Conservation (phyloP, 2,888 invertebrate genomes). For the Biston stratarius region DNA sequence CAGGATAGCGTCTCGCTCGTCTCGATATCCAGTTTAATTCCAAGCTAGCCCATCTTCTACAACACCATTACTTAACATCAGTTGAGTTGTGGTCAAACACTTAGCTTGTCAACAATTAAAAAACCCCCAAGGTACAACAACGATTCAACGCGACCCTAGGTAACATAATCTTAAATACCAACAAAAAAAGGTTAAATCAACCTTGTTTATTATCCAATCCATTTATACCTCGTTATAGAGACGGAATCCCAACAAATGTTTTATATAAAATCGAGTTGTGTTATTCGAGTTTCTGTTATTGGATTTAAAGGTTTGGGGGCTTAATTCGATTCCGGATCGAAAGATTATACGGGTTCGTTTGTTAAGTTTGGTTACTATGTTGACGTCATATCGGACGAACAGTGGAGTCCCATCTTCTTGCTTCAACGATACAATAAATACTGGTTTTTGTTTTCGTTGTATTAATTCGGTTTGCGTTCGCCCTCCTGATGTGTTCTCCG, state of each 20-base stretch:
- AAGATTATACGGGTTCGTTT: slow-evolving; percentile 17
- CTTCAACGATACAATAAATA: too few species aligned
- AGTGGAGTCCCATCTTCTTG: too few species aligned
- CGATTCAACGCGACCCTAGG: background rate
- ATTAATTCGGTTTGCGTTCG: too few species aligned
- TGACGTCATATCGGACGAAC: background rate
- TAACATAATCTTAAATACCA: slow-evolving; percentile 5
- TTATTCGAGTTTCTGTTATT: slow-evolving; percentile 18
- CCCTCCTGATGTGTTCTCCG: too few species aligned
- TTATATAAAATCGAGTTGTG: slow-evolving; percentile 16
- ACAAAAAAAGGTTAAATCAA: slow-evolving; percentile 7
- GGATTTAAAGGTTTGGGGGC: slow-evolving; percentile 17
- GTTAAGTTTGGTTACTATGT: slow-evolving; percentile 1
- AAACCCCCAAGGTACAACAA: too few species aligned
- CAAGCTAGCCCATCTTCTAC: too few species aligned
- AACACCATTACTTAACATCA: too few species aligned
- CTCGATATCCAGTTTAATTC: too few species aligned
- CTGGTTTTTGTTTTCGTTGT: too few species aligned
- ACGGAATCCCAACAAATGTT: slow-evolving; percentile 19
- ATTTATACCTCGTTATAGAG: slow-evolving; percentile 5
- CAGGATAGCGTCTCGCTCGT: too few species aligned
- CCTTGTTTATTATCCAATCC: slow-evolving; percentile 1
- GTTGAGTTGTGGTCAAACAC: too few species aligned
- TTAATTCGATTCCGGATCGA: slow-evolving; percentile 14
- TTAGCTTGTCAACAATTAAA: too few species aligned